A percentile compares a stretch with the other conserved stretches of the same genome.
These are phyloP conservation scores for Temnothorax rugatulus DNA, from an alignment of 2,888 invertebrate species.

Conservation along the genomic window DNA sequence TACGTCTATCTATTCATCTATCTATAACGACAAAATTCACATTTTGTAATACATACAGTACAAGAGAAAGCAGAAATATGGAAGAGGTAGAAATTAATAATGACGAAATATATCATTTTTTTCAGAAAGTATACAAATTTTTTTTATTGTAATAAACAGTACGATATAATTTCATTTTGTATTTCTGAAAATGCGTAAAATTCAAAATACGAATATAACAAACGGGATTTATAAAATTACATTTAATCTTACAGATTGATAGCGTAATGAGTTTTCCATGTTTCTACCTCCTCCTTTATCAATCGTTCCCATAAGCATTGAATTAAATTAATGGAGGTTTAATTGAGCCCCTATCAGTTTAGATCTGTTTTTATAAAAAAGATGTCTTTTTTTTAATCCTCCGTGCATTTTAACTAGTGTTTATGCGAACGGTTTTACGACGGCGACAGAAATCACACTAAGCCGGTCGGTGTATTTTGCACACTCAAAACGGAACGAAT, in stretches of 20 bases:
- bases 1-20: conserved; percentile 26
- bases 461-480: conserved; percentile 1
- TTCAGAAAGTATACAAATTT: neutral
- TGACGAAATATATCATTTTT: neutral
- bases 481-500: conserved; percentile 1
- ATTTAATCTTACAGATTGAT: neutral
- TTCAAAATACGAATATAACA: neutral
- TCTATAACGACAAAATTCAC: conserved; percentile 26
- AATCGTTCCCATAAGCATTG: conserved; percentile 8
- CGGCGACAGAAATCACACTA: conserved; percentile 21
- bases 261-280: neutral
- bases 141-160: neutral
- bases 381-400: neutral
- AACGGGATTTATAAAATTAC: neutral
- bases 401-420: conserved; percentile 3
- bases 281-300: conserved; percentile 20
- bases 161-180: neutral
- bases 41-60: conserved; percentile 15
- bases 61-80: conserved; percentile 22
- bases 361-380: neutral
- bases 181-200: neutral
- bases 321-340: conserved; percentile 17
- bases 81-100: conserved; percentile 13
- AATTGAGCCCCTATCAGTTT: neutral
- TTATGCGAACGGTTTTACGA: conserved; percentile 18